Base-by-base conservation (phyloP, 1,140 invertebrate genomes). In the Orussus abietinus region DNA sequence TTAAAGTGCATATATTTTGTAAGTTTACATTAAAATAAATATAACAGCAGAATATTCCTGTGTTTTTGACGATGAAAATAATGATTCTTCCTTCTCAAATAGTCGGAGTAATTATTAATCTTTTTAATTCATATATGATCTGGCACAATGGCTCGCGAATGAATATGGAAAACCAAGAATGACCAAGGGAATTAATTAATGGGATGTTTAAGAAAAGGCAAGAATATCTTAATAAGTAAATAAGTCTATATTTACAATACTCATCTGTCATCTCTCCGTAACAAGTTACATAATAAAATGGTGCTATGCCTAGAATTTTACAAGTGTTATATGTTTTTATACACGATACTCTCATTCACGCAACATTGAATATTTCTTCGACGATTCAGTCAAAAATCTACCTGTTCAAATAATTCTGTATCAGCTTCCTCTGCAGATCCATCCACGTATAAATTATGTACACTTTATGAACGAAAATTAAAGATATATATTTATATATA, bases 201-300 rank as follows among this genome's bases (percentile, higher is more conserved):
- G n/a, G 22, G 22, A n/a, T 25, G n/a, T 7, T 25, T n/a, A 14
- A 36, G 53, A 52, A 39, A 45, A 57, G 42, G 32, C 13, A 28
- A 32, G 11, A 43, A 38, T 28, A 34, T 46, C 54, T 64, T 70
- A 69, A 69, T 72, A 67, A 67, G 66, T 71, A 71, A 69, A 71
- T 71, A 70, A 59, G 62, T 73, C 59, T 72, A 69, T 73, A 73
- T 73, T 73, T 73, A 73, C 70, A 73, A 61, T 50, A 55, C 54
- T 66, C 54, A 64, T 66, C 55, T 60, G 51, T 62, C 54, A 46
- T 66, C 49, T 62, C 51, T 58, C 59, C 55, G 60, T 66, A 71
- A 72, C 62, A 69, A 71, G 57, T 70, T 64, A 57, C 55, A 65
- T 67, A 68, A 67, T 67, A 68, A 70, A 72, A 64, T 64, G 63